Evolutionary conservation across 2,113 vertebrate genomes (phyloP).

Genomic region (Nansenia antarctica): DNA sequence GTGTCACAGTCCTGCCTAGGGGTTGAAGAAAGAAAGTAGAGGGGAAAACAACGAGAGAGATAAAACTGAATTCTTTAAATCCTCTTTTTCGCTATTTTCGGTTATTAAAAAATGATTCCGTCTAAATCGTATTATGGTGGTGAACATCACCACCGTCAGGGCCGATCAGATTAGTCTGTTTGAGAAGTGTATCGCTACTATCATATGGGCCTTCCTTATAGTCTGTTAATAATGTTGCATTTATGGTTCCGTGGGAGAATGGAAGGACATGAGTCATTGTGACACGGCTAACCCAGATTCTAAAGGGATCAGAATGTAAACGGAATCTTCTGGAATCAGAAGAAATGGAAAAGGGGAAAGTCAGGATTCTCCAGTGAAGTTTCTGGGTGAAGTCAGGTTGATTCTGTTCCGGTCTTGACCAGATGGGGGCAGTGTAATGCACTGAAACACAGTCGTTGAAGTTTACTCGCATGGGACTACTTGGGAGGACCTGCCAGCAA

Average conservation of each 20-base stretch:
- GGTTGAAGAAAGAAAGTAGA: neutral
- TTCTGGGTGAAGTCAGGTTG: neutral
- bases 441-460: neutral
- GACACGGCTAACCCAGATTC: neutral
- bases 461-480: too few species aligned
- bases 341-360: neutral
- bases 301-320: neutral
- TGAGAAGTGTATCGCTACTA: neutral
- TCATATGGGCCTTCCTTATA: neutral
- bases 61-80: neutral
- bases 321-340: neutral
- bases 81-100: neutral
- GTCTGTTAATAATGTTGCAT: neutral
- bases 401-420: slow-evolving; percentile 14
- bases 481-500: too few species aligned
- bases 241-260: neutral
- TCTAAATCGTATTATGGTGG: too few species aligned
- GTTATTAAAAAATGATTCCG: too few species aligned
- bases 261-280: neutral
- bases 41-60: neutral
- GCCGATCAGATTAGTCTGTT: neutral
- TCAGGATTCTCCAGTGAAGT: neutral
- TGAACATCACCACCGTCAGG: neutral
- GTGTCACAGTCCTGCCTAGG: neutral
- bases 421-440: slow-evolving; percentile 46